Percentiles rank a stretch among this genome's conserved stretches.
Evolutionary conservation across 2,888 invertebrate genomes (phyloP).

Genomic region (Eristalinus aeneus): DNA sequence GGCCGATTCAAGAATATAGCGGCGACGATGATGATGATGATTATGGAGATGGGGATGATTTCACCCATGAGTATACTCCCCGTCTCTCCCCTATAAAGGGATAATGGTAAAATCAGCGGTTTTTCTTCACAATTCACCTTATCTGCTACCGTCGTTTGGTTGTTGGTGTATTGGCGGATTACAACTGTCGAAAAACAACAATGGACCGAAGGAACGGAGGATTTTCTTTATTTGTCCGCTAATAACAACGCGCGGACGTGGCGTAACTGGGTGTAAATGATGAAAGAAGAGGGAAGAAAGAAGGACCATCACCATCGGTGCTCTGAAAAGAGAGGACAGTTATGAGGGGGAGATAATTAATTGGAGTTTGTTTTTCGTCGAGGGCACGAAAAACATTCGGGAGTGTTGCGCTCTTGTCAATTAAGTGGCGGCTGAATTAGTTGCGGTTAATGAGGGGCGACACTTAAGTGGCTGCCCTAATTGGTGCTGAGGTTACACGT

Average conservation of each 20-base stretch:
- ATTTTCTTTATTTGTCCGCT: constrained; percentile 60
- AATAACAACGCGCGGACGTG: constrained; percentile 13
- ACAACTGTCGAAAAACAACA: constrained; percentile 64
- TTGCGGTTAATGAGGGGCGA: constrained; percentile 46
- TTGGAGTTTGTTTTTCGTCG: constrained; percentile 35
- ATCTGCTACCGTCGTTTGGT: neutral
- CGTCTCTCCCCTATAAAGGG: neutral
- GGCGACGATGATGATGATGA: constrained; percentile 22
- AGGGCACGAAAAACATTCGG: constrained; percentile 4
- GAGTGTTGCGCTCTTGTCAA: constrained; percentile 48
- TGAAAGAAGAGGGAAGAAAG: constrained; percentile 15
- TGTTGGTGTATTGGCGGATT: constrained; percentile 59
- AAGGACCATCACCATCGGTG: neutral
- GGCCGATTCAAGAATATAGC: constrained; percentile 45
- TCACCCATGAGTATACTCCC: constrained; percentile 37
- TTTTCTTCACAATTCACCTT: constrained; percentile 54
- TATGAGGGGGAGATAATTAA: constrained; percentile 46
- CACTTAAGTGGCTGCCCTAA: constrained; percentile 47
- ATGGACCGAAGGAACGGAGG: constrained; percentile 43
- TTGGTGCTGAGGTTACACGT: constrained; percentile 31
- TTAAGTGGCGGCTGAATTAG: constrained; percentile 40
- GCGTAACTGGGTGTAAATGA: constrained; percentile 28
- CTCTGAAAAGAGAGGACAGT: too few relatives aligned
- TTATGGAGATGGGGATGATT: constrained; percentile 29
- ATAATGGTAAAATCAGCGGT: constrained; percentile 62